Base-by-base conservation (phyloP, 92 coral and sea anemone species). In the Actinostola sp. region DNA sequence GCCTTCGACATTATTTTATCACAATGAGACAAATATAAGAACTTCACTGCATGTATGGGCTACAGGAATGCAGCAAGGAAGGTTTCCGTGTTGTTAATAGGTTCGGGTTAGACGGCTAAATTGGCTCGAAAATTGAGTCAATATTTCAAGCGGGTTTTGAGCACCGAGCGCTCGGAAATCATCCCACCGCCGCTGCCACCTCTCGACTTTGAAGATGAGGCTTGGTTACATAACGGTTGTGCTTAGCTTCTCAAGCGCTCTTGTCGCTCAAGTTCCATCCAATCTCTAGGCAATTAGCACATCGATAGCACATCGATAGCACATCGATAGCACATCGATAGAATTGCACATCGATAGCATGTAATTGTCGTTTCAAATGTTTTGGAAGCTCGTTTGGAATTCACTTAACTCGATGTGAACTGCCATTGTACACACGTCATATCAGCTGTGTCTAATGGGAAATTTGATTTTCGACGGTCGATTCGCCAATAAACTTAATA, bases 381-480 rank as follows among this genome's bases (percentile, higher is more conserved):
- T 19, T 57, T 57, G 26, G 8, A 13, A 13, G 36, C 11, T 27
- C 36, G 39, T 57, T 30, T 52, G 1, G 27, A 23, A 52, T 52
- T 23, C 59, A 52, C 21, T 52, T 52, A 52, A 19, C 39, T 17
- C 63, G 15, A 6, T 57, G 59, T 25, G 30, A 20, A 57, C 9
- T 16, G 53, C 23, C 53, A 4, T 46, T 46, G 53, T 46, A 3
- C 15, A 16, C 19, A 6, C 53, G 23, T 27, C 63, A 57, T 16
- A 57, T 57, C 36, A 27, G 63, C 63, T 57, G 39, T 46, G 53
- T 57, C 38, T 57, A 57, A 57, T 27, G 7, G 32, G 13, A 57
- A 57, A 57, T 57, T 57, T 57, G 63, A 57, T 57, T 57, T 53
- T 57, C 63, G 16, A 3, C 63, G 63, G 39, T 13, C 63, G 27